Base-by-base conservation (phyloP, 2,113 vertebrate genomes). In the Deroptyus accipitrinus region DNA sequence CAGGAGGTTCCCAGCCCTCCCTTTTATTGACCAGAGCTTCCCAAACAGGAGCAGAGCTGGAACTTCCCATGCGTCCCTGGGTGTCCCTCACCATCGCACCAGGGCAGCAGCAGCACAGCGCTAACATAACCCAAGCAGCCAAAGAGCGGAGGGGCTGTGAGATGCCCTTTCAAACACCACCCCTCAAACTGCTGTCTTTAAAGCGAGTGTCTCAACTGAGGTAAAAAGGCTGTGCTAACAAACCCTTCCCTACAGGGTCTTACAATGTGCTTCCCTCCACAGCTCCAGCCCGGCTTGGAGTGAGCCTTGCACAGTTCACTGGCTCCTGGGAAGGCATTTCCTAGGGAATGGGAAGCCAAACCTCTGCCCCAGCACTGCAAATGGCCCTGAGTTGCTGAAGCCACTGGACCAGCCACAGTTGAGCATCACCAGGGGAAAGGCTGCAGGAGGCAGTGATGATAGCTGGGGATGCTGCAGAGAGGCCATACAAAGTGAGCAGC, bases 31-130 rank as follows among this genome's bases (percentile, higher is more conserved):
- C 68, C 55, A 72, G 55, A 75, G 55, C 49, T 33, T 51, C 61
- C 41, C 16, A 13, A 74, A 42, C 1, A 3, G 30, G 6, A 30
- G 0, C 0, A 10, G 49, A 61, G 16, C 74, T 39, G 76, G 30
- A 44, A 10, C 25, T 12, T 51, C 51, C 63, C 54, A 17, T 13
- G 64, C 55, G 42, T 24, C 76, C 61, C 30, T 28, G 77, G n/a
- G 14, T 24, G 31, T 8, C 74, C 51, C 39, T 35, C 17, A 6
- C n/a, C 10, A 8, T 51, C 37, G 17, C 33, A 35, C 13, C 0
- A 49, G 0, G 57, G 14, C 17, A 18, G 39, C 20, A 35, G n/a
- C 88, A 39, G n/a, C 5, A 1, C 1, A 1, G 25, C 41, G 33
- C 51, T 51, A 20, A 41, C 46, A 55, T 13, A 30, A 6, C 2